Evolutionary conservation across 2,888 invertebrate genomes (phyloP), one percentile per base, ranked within the genome.

Genomic region (Danaus chrysippus): DNA sequence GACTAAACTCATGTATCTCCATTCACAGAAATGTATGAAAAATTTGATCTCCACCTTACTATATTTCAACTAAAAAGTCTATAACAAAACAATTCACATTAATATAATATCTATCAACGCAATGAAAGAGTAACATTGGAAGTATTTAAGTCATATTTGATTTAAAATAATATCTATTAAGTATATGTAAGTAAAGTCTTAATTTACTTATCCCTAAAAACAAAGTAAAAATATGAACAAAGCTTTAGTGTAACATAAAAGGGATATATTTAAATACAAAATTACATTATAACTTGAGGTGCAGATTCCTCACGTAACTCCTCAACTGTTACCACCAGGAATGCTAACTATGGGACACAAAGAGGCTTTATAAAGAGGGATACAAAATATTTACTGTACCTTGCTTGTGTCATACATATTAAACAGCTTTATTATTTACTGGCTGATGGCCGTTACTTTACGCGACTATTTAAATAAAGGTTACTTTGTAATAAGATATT

Each of bases 311-410:
- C 58, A 63, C 70, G 67, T 71, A 69, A 67, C 68, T 70, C 62
- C 68, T 65, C 60, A 64, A 65, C 70, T 63, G 68, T 64, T 66
- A 68, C 66, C 64, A 61, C 44, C 44, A 61, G 76, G 81, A 82
- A 83, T 82, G 74, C 73, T 75, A 80, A 81, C 71, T 75, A 77
- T 77, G 78, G 71, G 68, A 66, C 63, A 67, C 77, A 82, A 77
- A 78, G 80, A 54, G 57, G 55, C 58, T 44, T 54, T 54, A 59
- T 63, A 68, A 64, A 64, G 63, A 65, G 63, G 61, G 60, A 63
- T 59, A 59, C 62, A 54, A 62, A 66, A 68, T 64, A 64, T 66
- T 64, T 65, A 63, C 60, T 59, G 44, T 60, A 43, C 43, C 59
- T 59, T 57, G 19, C 15, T 59, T 56, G 41, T 59, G 62, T 61